Evolutionary conservation across 2,888 invertebrate species (phyloP), one percentile per base, ranked within the genome.

Genomic region (Steinernema hermaphroditum): DNA sequence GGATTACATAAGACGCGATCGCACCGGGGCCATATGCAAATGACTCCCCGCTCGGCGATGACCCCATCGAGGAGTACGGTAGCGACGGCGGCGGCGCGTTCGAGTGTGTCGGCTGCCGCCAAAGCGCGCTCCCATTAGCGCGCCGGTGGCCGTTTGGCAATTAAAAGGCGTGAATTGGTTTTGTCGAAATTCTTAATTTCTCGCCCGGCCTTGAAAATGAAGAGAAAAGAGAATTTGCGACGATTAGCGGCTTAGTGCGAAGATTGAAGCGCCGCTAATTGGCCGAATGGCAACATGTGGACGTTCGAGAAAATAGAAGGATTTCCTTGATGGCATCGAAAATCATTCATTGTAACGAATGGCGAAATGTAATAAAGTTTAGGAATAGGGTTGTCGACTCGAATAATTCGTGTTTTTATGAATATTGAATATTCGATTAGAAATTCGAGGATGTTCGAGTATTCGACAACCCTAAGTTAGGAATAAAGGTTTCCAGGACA

Each of bases 71-170:
- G 62, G 62, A 16, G 34, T 29, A 29, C 32, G 29, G 32, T 32
- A 29, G 32, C 22, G 2, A 19, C 6, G 6, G 4, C 12, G 37
- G 37, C 37, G 34, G 62, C 2, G 62, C 62, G 19, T 16, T 16
- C 32, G 62, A 62, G 62, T 29, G 62, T 62, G 62, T 62, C 62
- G 62, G 62, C 62, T 62, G 62, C 62, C 62, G 62, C 62, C 62
- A 62, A 62, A 62, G 62, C 29, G 62, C 16, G 62, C 32, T 12
- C 16, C 32, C 62, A 62, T 62, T 62, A 62, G 32, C 29, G 62
- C 62, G 32, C 62, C 62, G 62, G 62, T 62, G 62, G 62, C 62
- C 22, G 27, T 62, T 24, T 22, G 27, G 29, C 62, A 62, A 62
- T 62, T 62, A 62, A 62, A 29, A 62, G 32, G 62, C 62, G 62